These are phyloP conservation scores for Hydrophis major DNA, from an alignment of 2,797 vertebrate species.

Conservation along the genomic window DNA sequence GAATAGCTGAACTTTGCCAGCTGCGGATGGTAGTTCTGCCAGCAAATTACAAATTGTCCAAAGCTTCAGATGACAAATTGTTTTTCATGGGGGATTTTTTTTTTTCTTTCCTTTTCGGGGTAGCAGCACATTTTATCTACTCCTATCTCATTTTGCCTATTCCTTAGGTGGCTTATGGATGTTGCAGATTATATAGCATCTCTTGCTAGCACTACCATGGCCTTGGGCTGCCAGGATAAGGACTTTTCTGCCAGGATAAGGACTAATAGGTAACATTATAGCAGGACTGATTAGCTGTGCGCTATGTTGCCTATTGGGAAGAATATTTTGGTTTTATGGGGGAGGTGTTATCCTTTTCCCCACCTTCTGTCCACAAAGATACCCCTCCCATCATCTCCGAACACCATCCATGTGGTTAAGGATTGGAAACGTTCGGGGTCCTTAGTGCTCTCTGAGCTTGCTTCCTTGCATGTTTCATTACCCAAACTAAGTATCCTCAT, in stretches of 20 bases:
- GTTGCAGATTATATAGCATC: neutral
- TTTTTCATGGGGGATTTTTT: neutral
- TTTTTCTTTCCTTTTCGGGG: neutral
- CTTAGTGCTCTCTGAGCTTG: neutral
- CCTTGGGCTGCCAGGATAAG: neutral
- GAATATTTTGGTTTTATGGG: neutral
- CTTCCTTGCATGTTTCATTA: neutral
- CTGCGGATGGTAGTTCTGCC: neutral
- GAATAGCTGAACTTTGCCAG: neutral
- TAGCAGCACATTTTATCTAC: neutral
- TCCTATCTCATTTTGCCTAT: neutral
- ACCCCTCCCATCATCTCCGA: neutral
- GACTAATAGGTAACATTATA: neutral
- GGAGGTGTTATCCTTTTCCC: neutral
- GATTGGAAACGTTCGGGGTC: neutral
- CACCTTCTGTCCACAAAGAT: neutral
- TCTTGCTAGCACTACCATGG: neutral
- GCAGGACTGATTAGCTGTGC: neutral
- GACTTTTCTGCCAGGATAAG: neutral
- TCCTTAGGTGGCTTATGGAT: neutral
- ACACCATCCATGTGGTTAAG: neutral
- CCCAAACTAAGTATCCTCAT: neutral
- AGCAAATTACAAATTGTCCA: neutral
- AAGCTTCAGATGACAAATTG: neutral
- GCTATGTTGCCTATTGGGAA: neutral